phyloP scores from a whole-genome alignment of 1,140 invertebrate species.

The Pygmarrhopalites habei region DNA sequence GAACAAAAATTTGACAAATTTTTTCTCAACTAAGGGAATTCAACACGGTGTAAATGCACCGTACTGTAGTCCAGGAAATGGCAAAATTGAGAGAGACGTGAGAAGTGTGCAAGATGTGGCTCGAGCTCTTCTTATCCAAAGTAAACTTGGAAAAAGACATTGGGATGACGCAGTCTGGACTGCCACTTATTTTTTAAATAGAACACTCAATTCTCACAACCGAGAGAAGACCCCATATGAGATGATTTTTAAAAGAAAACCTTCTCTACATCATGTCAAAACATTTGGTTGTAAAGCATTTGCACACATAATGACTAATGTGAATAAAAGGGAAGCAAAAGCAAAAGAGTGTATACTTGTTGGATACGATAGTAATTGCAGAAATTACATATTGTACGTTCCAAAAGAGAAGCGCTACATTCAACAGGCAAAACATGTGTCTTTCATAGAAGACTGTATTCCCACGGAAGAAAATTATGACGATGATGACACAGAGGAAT shows the following conservation, averaged over 20 bases:
- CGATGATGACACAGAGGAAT: background rate
- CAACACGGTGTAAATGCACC: background rate
- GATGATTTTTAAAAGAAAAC: constrained; percentile 7
- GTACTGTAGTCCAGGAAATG: constrained; percentile 43
- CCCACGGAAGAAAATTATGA: background rate
- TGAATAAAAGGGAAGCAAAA: background rate
- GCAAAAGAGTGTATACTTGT: constrained; percentile 16
- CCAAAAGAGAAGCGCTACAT: background rate
- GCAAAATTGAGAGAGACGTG: constrained; percentile 44
- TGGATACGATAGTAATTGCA: background rate
- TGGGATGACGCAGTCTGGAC: constrained; percentile 46
- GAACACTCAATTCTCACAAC: constrained; percentile 7
- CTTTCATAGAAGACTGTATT: constrained; percentile 6
- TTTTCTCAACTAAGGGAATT: background rate
- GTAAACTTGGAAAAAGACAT: constrained; percentile 40
- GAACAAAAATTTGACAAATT: constrained; percentile 9
- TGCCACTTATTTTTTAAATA: constrained; percentile 42
- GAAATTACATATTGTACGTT: constrained; percentile 2
- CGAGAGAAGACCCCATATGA: constrained; percentile 20
- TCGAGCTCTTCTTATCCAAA: constrained; percentile 43
- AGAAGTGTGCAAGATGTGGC: constrained; percentile 44
- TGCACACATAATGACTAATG: background rate
- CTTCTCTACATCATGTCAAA: constrained; percentile 9
- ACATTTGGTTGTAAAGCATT: constrained; percentile 27
- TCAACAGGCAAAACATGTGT: background rate